phyloP scores from a whole-genome alignment of 2,888 invertebrate species.

The Amiota minor region DNA sequence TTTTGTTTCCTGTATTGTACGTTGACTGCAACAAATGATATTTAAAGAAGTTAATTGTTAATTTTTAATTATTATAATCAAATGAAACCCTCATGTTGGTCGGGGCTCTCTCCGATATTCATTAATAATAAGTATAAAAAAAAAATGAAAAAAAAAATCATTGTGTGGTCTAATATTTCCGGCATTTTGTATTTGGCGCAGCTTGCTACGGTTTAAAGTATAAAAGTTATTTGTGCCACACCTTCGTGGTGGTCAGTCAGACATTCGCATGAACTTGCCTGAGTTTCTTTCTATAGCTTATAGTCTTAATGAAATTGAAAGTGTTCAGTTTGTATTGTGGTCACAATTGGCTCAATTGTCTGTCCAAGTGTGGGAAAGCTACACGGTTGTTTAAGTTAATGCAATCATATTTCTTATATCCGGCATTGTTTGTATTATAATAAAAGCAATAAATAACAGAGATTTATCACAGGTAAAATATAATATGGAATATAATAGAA shows the following conservation, averaged over 20 bases:
- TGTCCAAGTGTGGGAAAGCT: constrained; percentile 3
- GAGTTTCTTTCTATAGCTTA: too few species aligned
- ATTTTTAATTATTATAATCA: neutral
- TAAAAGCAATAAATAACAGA: too few species aligned
- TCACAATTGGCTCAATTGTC: constrained; percentile 10
- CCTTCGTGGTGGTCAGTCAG: constrained; percentile 28
- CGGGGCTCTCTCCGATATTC: neutral
- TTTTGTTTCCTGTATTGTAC: constrained; percentile 90
- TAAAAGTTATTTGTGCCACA: constrained; percentile 46
- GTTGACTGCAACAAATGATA: constrained; percentile 76
- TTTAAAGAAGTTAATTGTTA: neutral
- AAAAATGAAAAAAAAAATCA: neutral
- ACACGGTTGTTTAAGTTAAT: neutral
- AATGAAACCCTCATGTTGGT: neutral
- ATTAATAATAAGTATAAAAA: neutral
- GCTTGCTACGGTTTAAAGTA: constrained; percentile 28
- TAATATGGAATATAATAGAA: too few species aligned
- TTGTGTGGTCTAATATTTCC: constrained; percentile 45
- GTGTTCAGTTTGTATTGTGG: constrained; percentile 12
- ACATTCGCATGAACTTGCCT: neutral
- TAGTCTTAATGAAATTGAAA: constrained; percentile 15
- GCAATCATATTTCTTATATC: constrained; percentile 1
- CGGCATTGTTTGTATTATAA: neutral
- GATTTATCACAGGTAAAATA: too few species aligned
- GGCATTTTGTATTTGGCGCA: constrained; percentile 39